Base-by-base conservation (phyloP, 2,888 invertebrate species). In the Polylopha cassiicola region DNA sequence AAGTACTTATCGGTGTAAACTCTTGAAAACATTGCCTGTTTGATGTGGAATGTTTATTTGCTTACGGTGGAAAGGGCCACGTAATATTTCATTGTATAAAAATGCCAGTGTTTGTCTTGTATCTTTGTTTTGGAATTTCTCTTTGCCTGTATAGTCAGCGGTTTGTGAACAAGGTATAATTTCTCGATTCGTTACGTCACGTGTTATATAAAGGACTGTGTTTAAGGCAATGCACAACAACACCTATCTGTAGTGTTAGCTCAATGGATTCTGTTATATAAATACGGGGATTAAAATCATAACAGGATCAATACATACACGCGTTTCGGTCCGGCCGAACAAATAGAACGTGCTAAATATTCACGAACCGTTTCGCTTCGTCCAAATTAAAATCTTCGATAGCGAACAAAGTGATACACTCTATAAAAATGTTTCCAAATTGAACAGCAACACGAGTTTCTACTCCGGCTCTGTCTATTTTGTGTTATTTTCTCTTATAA, bases 301-400 rank as follows among this genome's bases (percentile, higher is more conserved):
- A 41, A 36, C 36, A 11, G 21, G 30, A 30, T 26, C 36, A 20
- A 26, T 26, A 41, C 30, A 11, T 34, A 26, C 21, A 21, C n/a
- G n/a, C 41, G 9, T 10, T n/a, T n/a, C 34, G 36, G 22, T 39
- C 39, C 39, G 36, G 29, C 22, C 33, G 33, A 27, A 16, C 30
- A 41, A 41, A 41, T 41, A 41, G 21, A 30, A 41, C 41, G 34
- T 39, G 39, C 30, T 41, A 41, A 41, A 41, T 41, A 41, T 41
- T 41, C 41, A 41, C 30, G 29, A 36, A 26, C 36, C 36, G 39
- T 34, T 32, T 29, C 24, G 34, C 23, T 34, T 24, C 29, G 26
- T 30, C 36, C 36, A 21, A 36, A 41, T 36, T 41, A 41, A 30
- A 36, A 36, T 36, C 36, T 36, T 34, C 11, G 34, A 17, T 15